Evolutionary conservation across 2,113 vertebrate genomes (phyloP), one percentile per base, ranked within the genome.

Genomic region (Seriola rivoliana): DNA sequence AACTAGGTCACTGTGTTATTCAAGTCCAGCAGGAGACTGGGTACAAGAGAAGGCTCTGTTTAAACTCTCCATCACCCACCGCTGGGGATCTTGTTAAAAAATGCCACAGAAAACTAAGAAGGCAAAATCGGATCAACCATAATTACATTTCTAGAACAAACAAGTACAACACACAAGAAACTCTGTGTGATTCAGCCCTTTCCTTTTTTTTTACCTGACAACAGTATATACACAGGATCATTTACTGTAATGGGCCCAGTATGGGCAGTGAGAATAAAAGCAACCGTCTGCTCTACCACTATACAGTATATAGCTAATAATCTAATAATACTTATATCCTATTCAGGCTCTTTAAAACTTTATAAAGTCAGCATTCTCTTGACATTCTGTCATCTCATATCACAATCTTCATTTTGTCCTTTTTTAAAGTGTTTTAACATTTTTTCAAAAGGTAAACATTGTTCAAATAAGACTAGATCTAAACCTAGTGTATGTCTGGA

Each of bases 1-100:
- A 90, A 92, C 84, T 87, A 87, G 89, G 82, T 85, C 88, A 88
- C 82, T 86, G 79, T 90, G 88, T 80, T 77, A 78, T 88, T 88
- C 81, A 81, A 75, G 83, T 92, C 77, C 76, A 87, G 75, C 77
- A 82, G 77, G 81, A 80, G 81, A 73, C 75, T 71, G 79, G 71
- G 85, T 67, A 78, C 75, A 83, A 81, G 68, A 81, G 74, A 77
- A 58, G 76, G 70, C 68, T 57, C 58, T 82, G 80, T 76, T 83
- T 71, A 68, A 82, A 87, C 79, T 74, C 75, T 83, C 75, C 75
- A 70, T 79, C 82, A 80, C 63, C 73, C 76, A 55, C 79, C 23
- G 10, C 85, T 88, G 87, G 76, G 86, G 81, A 80, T 68, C 67
- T 84, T 77, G 83, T 89, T 89, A 72, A 84, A 82, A 81, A 75